These are phyloP conservation scores for Typhlichthys eigenmanni DNA, from an alignment of 2,797 vertebrate species.

Conservation along the genomic window DNA sequence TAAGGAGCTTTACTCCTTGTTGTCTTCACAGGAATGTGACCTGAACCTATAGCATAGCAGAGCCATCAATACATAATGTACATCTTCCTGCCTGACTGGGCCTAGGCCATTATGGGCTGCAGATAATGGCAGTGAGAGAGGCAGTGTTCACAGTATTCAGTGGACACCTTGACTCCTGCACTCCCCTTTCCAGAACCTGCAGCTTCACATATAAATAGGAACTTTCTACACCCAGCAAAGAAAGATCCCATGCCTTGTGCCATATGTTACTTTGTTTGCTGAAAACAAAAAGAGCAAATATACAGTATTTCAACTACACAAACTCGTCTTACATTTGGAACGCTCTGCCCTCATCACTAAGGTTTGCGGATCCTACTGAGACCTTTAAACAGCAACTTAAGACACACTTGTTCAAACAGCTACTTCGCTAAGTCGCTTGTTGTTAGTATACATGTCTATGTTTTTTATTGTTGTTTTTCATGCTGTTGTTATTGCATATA, in stretches of 20 bases:
- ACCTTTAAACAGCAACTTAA: no score
- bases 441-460: no score
- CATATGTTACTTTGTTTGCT: slow-evolving; percentile 27
- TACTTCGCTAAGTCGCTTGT: no score
- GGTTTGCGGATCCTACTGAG: no score
- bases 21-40: slow-evolving; percentile 32
- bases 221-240: slow-evolving; percentile 34
- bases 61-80: slow-evolving; percentile 41
- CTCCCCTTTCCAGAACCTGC: slow-evolving; percentile 45
- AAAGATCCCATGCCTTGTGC: slow-evolving; percentile 29
- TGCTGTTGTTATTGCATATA: no score
- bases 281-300: slow-evolving; percentile 14
- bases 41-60: slow-evolving; percentile 31
- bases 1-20: slow-evolving; percentile 10
- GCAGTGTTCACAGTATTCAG: slow-evolving; percentile 42
- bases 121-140: background rate
- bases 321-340: no score
- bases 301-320: no score
- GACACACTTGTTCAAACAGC: no score
- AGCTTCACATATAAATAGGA: slow-evolving; percentile 27
- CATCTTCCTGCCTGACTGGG: slow-evolving; percentile 36
- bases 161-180: slow-evolving; percentile 14
- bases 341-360: no score
- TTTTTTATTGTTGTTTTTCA: no score
- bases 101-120: background rate